Conservation (phyloP, 2,888 invertebrate genomes). For the Plebejus melissa region DNA sequence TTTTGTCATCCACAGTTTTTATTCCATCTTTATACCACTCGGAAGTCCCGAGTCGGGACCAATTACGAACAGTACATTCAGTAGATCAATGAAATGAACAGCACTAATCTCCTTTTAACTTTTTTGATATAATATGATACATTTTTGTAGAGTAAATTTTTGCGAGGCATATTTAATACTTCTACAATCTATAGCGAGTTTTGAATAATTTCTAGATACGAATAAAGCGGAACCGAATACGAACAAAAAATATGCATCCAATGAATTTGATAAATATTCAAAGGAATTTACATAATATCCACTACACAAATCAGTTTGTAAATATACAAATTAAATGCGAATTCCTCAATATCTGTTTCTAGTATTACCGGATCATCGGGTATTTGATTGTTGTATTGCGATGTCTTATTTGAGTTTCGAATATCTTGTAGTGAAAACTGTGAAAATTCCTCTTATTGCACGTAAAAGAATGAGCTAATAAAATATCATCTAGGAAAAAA, state of each 20-base stretch:
- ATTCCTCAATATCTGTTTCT: constrained; percentile 20
- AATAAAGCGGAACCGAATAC: neutral
- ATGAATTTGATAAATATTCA: constrained; percentile 18
- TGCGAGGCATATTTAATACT: neutral
- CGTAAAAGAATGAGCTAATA: neutral
- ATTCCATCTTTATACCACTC: no score
- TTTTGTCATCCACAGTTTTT: no score
- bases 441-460: neutral
- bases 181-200: neutral
- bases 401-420: constrained; percentile 2
- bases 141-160: neutral
- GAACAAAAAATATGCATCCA: neutral
- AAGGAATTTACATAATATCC: constrained; percentile 15
- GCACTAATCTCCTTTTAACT: no score
- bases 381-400: constrained; percentile 18
- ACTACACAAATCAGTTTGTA: neutral
- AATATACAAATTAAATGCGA: constrained; percentile 18
- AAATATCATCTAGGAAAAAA: neutral
- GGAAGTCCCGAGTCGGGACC: no score
- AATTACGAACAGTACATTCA: no score
- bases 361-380: constrained; percentile 17
- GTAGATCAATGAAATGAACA: no score
- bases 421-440: constrained; percentile 6
- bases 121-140: no score
- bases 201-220: neutral